Base-by-base conservation (phyloP, 1,140 invertebrate genomes). In the Epicauta chinensis region DNA sequence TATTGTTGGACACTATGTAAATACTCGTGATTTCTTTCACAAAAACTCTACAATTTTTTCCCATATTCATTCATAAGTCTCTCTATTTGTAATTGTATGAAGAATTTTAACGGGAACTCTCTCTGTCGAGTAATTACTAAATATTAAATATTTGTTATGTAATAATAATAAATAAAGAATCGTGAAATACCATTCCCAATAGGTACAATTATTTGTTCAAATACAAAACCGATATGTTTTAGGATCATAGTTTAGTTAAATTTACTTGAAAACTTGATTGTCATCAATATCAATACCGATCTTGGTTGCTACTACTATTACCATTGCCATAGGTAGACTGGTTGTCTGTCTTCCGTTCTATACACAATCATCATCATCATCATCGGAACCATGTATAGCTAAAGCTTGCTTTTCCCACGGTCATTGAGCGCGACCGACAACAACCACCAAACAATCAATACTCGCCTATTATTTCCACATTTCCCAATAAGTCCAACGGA, bases 361-460 rank as follows among this genome's bases (percentile, higher is more conserved):
- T 23, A 23, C 23, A 23, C n/a, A n/a, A n/a, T n/a, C n/a, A 23
- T 23, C 23, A 23, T 23, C 23, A 23, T 7, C 44, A 47, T 37
- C 52, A 54, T 49, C 43, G 7, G 7, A 23, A 23, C 23, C 23
- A 23, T 23, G 4, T 23, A 23, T 56, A 56, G 49, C 44, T 53
- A 56, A 56, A 53, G 49, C 55, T 56, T 58, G 35, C 55, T 53
- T 58, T 58, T 58, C 55, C 55, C 55, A 58, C 55, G 55, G 50
- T 51, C 55, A 53, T 58, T 42, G 38, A 50, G 45, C 31, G 40
- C 43, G 46, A 23, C 23, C 7, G 23, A 23, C 4, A 23, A 7
- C 4, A 23, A 23, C 23, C 30, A 37, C 36, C 47, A 58, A 58
- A 58, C 55, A 58, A 58, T 58, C 53, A 51, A 30, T 14, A 40